Conservation (phyloP, 1,140 invertebrate species). For the Lucilia cuprina region DNA sequence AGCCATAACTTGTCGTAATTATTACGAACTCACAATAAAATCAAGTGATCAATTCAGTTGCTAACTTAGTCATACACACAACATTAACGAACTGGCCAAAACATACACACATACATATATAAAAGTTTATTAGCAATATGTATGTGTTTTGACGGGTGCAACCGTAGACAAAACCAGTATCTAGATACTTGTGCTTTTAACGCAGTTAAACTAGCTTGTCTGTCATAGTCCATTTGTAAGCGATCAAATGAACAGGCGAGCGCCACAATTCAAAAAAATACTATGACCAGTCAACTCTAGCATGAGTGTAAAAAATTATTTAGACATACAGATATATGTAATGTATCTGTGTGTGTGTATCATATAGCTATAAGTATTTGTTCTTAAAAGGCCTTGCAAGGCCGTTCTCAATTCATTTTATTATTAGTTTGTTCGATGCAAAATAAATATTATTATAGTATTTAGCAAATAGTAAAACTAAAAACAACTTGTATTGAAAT, state of each 20-base stretch:
- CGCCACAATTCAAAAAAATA: no score
- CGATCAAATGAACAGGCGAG: no score
- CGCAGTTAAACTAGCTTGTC: no score
- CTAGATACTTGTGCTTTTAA: no score
- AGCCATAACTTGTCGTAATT: not conserved
- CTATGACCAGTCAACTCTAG: not conserved
- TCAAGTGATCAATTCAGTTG: not conserved
- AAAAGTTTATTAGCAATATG: not conserved
- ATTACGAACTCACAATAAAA: not conserved
- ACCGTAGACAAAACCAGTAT: no score
- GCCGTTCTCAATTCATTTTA: conserved; percentile 17
- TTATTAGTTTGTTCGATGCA: not conserved
- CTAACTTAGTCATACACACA: conserved; percentile 3
- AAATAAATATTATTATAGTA: not conserved
- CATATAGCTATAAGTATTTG: not conserved
- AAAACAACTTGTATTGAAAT: no score
- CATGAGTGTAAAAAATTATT: not conserved
- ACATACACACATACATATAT: not conserved
- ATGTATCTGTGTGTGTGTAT: not conserved
- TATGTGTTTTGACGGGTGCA: no score
- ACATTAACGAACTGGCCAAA: no score
- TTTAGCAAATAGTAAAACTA: not conserved
- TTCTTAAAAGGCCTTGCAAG: conserved; percentile 32
- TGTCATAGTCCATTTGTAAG: no score
- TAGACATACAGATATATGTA: no score